Base-by-base conservation (phyloP, 64 coral and sea anemone genomes). In the Platygyra sinensis region DNA sequence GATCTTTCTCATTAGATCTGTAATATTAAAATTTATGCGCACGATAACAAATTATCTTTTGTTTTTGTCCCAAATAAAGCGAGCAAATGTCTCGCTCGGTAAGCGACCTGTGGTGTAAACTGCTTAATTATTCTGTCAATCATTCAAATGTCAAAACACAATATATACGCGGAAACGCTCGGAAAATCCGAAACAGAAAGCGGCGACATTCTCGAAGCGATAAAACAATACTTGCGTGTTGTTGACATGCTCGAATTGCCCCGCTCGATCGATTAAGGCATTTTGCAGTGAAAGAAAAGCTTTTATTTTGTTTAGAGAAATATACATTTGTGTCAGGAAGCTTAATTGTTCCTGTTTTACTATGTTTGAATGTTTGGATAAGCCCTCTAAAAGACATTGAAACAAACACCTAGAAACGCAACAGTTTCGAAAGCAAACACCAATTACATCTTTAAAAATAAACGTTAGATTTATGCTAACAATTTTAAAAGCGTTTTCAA, bases 21-120 rank as follows among this genome's bases (percentile, higher is more conserved):
- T 46, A 65, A 83, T 67, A 83, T 85, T 85, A n/a, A 85, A 85
- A 85, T 51, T 85, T n/a, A 49, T 85, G 20, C 71, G 32, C 28
- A 36, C 31, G 20, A 64, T 62, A 39, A n/a, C 51, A 79, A 57
- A 83, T 67, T 30, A 67, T 83, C 80, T 39, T 85, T 85, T 85
- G 62, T 69, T 85, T 85, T 85, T 51, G 17, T 38, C 30, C 11
- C 32, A 15, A 69, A 11, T 69, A 8, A 69, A 69, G 22, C 65
- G 11, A 69, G 65, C 62, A 83, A 69, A 65, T 65, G 38, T 67
- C 60, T 85, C 8, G 20, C 38, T 51, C 38, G 19, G 62, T 20
- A 72, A 46, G 22, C 62, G 33, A 72, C 65, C 38, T 85, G 36
- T 16, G 22, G 2, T 28, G 22, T 13, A 16, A 55, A 28, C 60